These are phyloP conservation scores for Rhopalosiphum nymphaeae DNA, from an alignment of 2,888 invertebrate species.

Conservation along the genomic window DNA sequence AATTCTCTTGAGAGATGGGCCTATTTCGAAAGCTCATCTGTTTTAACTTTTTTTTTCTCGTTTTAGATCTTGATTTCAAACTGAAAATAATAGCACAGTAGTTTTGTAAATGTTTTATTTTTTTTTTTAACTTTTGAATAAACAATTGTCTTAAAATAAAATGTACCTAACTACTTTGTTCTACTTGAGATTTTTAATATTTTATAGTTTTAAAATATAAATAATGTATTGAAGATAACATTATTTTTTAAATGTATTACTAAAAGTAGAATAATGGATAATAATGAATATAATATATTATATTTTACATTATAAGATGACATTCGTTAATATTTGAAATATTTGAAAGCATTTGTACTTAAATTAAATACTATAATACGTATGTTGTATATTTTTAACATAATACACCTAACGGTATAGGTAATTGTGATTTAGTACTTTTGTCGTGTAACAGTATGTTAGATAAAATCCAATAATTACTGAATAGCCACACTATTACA, in stretches of 20 bases:
- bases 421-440: not conserved
- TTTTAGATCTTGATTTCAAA: constrained; percentile 22
- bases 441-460: not conserved
- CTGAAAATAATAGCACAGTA: constrained; percentile 14
- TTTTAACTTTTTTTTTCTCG: constrained; percentile 34
- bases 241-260: not conserved
- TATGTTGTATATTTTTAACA: not conserved
- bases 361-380: not conserved
- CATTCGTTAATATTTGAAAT: not conserved
- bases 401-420: not conserved
- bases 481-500: not conserved
- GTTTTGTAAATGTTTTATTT: constrained; percentile 10
- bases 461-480: not conserved
- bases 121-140: not conserved
- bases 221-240: not conserved
- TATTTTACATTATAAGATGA: not conserved
- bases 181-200: not conserved
- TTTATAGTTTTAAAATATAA: not conserved
- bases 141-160: not conserved
- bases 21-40: constrained; percentile 35
- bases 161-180: not conserved
- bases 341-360: not conserved
- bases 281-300: not conserved
- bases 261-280: not conserved
- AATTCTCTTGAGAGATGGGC: constrained; percentile 48